These are phyloP conservation scores for Dipus sagitta DNA, from an alignment of 2,797 vertebrate genomes.

Conservation along the genomic window DNA sequence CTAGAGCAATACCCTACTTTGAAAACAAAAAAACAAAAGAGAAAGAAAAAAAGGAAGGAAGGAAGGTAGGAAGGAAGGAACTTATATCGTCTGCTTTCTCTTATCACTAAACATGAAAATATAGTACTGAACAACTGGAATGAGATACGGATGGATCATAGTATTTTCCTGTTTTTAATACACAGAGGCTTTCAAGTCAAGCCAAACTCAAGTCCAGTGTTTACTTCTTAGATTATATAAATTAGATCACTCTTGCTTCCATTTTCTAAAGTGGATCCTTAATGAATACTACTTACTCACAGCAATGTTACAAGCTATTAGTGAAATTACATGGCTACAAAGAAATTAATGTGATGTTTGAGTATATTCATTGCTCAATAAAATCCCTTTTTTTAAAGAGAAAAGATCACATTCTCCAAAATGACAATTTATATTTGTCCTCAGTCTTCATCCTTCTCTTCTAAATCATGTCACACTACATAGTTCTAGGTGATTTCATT, in stretches of 20 bases:
- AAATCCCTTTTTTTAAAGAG: not conserved
- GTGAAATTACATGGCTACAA: not conserved
- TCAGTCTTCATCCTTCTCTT: not conserved
- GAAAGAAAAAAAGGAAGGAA: not conserved
- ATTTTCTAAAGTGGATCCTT: not conserved
- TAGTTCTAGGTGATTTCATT: not conserved
- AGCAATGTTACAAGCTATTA: not conserved
- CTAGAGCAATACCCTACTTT: too few relatives aligned
- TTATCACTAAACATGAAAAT: not conserved
- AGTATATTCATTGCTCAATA: not conserved
- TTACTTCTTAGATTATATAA: not conserved
- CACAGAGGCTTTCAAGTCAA: not conserved
- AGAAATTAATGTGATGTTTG: not conserved
- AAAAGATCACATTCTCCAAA: not conserved
- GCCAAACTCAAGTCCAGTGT: not conserved
- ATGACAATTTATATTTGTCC: not conserved
- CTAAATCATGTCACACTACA: not conserved
- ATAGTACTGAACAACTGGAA: not conserved
- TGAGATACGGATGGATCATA: not conserved
- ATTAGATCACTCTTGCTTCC: conserved; percentile 5
- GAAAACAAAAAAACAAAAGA: not conserved
- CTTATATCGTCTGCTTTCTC: conserved; percentile 10
- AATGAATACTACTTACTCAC: not conserved
- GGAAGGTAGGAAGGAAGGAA: not conserved
- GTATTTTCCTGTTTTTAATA: not conserved